Evolutionary conservation across 2,888 invertebrate species (phyloP).

Genomic region (Rosalia funebris): DNA sequence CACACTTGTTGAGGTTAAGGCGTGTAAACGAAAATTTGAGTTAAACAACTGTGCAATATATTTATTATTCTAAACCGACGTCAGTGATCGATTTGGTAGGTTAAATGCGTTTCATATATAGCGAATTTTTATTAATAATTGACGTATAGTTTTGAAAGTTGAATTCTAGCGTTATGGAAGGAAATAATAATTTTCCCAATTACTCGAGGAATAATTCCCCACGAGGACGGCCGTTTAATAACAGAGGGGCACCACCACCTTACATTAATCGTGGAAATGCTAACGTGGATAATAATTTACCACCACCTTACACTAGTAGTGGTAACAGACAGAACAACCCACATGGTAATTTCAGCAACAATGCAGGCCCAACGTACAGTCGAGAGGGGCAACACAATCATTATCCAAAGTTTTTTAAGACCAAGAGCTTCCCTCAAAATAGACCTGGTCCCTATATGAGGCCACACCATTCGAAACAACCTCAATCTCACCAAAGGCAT

Average conservation of each 20-base stretch:
- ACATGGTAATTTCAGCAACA: background rate
- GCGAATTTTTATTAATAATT: too few relatives aligned
- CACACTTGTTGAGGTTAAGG: too few relatives aligned
- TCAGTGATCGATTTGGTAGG: too few relatives aligned
- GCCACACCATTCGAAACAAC: background rate
- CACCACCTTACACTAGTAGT: constrained; percentile 1
- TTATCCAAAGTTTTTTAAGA: background rate
- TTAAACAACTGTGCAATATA: too few relatives aligned
- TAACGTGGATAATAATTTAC: background rate
- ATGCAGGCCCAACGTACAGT: background rate
- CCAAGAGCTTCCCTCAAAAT: background rate
- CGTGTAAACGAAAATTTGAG: too few relatives aligned
- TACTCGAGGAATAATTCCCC: background rate
- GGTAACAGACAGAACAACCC: constrained; percentile 6
- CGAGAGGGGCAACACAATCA: background rate
- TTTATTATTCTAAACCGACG: too few relatives aligned
- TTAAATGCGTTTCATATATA: too few relatives aligned
- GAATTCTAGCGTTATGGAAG: background rate
- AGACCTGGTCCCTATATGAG: background rate
- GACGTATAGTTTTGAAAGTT: too few relatives aligned
- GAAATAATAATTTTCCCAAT: constrained; percentile 4
- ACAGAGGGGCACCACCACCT: background rate
- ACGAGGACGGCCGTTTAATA: background rate
- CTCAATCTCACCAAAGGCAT: background rate
- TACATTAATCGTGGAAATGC: background rate